Base-by-base conservation (phyloP, 2,888 invertebrate species). In the Colostygia pectinataria region DNA sequence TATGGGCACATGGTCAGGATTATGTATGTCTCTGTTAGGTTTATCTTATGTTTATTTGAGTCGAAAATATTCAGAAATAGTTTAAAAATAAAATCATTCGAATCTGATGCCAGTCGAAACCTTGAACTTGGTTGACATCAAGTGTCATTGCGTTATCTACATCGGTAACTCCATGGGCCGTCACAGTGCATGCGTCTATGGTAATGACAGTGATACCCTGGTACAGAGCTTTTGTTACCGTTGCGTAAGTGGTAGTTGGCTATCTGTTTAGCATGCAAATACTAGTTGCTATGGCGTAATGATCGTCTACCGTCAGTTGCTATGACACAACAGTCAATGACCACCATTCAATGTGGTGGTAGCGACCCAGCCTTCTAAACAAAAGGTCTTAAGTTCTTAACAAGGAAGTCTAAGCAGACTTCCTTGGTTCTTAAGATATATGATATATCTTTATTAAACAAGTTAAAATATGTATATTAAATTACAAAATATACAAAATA, bases 151-250 rank as follows among this genome's bases (percentile, higher is more conserved):
- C 24, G 15, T 31, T 51, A 44, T 50, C 50, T 31, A 10, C 28
- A 32, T 32, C 32, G 5, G 31, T 27, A 28, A 33, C 36, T 25
- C 14, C 24, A 25, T 20, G 31, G 37, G 34, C 39, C 49, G 58
- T 58, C 56, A 61, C 58, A 61, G 45, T 51, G n/a, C 14, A 32
- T 45, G 49, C 31, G 42, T 29, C 10, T 2, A 15, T 15, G 8
- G 40, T 53, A 47, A 60, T 54, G 55, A 52, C 47, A 49, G 57
- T 48, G 53, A 51, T 49, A 52, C 40, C 39, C 20, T 5, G 20
- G 20, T 2, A 28, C 55, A 51, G 40, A 50, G 57, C 53, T 53
- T 52, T 39, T 53, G 53, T 45, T 51, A 55, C 50, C 14, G 13
- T 12, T 7, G 23, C 8, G 6, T 20, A 20, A 20, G 8, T 8